Base-by-base conservation (phyloP, 1,140 invertebrate species). In the Nomia melanderi region DNA sequence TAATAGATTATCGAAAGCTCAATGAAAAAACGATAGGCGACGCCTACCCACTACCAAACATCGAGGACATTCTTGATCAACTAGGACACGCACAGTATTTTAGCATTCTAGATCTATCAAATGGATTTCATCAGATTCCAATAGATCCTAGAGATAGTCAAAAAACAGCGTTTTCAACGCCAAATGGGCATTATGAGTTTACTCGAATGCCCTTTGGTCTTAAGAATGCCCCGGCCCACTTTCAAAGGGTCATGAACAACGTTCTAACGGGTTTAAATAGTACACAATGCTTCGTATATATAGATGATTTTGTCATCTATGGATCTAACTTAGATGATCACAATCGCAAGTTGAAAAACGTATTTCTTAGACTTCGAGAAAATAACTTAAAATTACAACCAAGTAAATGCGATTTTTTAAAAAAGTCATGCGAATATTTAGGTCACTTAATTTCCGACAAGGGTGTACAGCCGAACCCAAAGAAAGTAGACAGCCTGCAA, bases 201-300 rank as follows among this genome's bases (percentile, higher is more conserved):
- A 50, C 17, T 50, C 47, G 14, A n/a, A 50, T 50, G 47, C 47
- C 47, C 3, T 50, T 50, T 8, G 47, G 47, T n/a, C 47, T 50
- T 3, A n/a, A 50, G 20, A 50, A 50, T 50, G 20, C 47, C 4
- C 47, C 47, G 8, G 17, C 47, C 17, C 5, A 8, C 5, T 50
- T 50, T n/a, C 17, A 50, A n/a, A 50, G 47, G 8, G 8, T 50
- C 3, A 50, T 50, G 47, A 50, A 50, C 20, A n/a, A n/a, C 4
- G 47, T 50, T n/a, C 20, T n/a, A n/a, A 50, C 20, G 8, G 64
- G 47, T 4, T 47, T 67, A 29, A 50, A 1, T 8, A n/a, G n/a
- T n/a, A 54, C n/a, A 41, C 23, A 56, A 54, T 41, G 44, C 2
- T 69, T 69, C 17, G 66, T 69, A n/a, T 59, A 70, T 41, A 3